Evolutionary conservation across 2,113 vertebrate species (phyloP).

Genomic region (Parotia lawesii): DNA sequence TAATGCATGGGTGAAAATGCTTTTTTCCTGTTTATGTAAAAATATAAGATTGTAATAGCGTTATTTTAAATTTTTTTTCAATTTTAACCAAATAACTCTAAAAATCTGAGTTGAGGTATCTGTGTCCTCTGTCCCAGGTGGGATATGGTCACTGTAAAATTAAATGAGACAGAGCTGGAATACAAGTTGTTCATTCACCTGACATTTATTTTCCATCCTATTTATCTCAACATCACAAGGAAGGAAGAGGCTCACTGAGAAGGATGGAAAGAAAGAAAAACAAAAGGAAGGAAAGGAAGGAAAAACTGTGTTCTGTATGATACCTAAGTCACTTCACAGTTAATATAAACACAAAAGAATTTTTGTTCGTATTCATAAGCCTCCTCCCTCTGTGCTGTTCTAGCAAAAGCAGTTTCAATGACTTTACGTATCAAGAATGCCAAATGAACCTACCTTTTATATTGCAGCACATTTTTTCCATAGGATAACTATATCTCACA

Average conservation of each 20-base stretch:
- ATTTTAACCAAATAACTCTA: not conserved
- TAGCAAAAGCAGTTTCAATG: not conserved
- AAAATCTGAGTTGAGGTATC: not conserved
- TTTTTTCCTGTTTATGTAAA: not conserved
- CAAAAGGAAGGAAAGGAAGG: not conserved
- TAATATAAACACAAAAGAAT: not conserved
- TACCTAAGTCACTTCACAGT: not conserved
- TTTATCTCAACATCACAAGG: not conserved
- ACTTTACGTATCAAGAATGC: not conserved
- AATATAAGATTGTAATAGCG: not conserved
- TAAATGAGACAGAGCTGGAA: not conserved
- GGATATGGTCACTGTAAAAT: not conserved
- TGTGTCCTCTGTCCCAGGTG: not conserved
- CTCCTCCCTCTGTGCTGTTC: not conserved
- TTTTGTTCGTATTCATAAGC: not conserved
- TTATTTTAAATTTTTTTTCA: not conserved
- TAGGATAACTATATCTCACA: not conserved
- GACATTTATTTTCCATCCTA: not conserved
- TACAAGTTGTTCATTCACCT: not conserved
- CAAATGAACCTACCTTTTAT: not conserved
- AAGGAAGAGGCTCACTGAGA: not conserved
- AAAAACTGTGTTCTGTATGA: not conserved
- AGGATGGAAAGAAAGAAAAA: not conserved
- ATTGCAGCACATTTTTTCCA: not conserved
- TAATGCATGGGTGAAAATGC: not conserved